phyloP scores from a whole-genome alignment of 2,888 invertebrate species.

The Nymphalis c-album region DNA sequence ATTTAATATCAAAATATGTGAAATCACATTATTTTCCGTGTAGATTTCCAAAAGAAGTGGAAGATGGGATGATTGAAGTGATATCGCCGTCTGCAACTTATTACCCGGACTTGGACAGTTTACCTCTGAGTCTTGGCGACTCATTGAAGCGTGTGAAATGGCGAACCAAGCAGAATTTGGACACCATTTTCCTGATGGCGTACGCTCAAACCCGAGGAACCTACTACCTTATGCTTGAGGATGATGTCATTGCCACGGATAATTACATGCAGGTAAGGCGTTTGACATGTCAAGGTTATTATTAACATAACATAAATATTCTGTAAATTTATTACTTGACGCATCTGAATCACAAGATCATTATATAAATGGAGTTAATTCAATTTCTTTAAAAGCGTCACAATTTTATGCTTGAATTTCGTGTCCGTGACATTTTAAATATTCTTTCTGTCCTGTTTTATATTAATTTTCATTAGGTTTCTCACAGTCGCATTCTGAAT shows the following conservation, averaged over 20 bases:
- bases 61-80: constrained; percentile 92
- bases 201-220: constrained; percentile 93
- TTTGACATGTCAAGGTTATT: too few relatives aligned
- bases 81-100: constrained; percentile 91
- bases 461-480: too few relatives aligned
- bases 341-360: too few relatives aligned
- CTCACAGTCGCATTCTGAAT: too few relatives aligned
- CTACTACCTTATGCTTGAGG: constrained; percentile 96
- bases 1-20: background rate
- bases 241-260: constrained; percentile 94
- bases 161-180: constrained; percentile 97
- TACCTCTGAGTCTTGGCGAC: constrained; percentile 92
- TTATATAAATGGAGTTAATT: too few relatives aligned
- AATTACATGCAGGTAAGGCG: constrained; percentile 89
- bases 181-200: constrained; percentile 96
- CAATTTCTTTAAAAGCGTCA: too few relatives aligned
- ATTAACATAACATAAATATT: too few relatives aligned
- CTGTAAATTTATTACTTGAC: too few relatives aligned
- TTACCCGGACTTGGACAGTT: constrained; percentile 91
- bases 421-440: too few relatives aligned
- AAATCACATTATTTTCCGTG: constrained; percentile 16
- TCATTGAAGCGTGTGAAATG: constrained; percentile 91
- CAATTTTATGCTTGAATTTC: too few relatives aligned
- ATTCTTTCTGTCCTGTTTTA: too few relatives aligned
- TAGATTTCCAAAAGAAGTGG: constrained; percentile 88